Evolutionary conservation across 2,797 vertebrate species (phyloP), one percentile per base, ranked within the genome.

Genomic region (Anisognathus igniventris): DNA sequence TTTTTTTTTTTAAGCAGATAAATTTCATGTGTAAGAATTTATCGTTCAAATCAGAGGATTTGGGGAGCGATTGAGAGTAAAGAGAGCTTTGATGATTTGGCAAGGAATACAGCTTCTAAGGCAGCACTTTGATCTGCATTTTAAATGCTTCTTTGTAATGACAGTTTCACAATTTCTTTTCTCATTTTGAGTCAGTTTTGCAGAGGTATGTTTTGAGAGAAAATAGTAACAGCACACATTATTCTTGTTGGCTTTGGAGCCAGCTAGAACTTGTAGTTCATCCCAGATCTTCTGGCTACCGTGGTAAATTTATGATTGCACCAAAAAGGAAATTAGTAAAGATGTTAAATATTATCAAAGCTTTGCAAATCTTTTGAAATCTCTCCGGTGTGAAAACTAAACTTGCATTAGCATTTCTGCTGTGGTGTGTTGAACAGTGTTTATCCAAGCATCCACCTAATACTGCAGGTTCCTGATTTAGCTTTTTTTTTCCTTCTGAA

Each of bases 121-220:
- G 90, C 57, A 92, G 86, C 84, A 83, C 93, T 91, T 96, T 95
- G 85, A 87, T 95, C 91, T 88, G 88, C 61, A 84, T 86, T 86
- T 92, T 96, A 96, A 96, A 92, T 96, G 96, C 82, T 86, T 70
- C 92, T 96, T 95, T 97, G 56, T 94, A 88, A 85, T 65, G 67
- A 56, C 75, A 94, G 68, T 92, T 83, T 85, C 89, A 92, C 74
- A 94, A 96, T 95, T 96, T 86, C 91, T 95, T 93, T 91, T 95
- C 86, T 95, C 40, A 31, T 96, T 95, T 95, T 94, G 90, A 96
- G 82, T 94, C 87, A 86, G 82, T 95, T 94, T 80, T 92, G 93
- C 87, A 92, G 95, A 96, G 95, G 92, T 96, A 92, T 95, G 91
- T 92, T 96, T 95, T 92, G 85, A 86, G 91, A 94, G 91, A 93